Evolutionary conservation across 2,888 invertebrate genomes (phyloP).

Genomic region (Aporophyla lueneburgensis): DNA sequence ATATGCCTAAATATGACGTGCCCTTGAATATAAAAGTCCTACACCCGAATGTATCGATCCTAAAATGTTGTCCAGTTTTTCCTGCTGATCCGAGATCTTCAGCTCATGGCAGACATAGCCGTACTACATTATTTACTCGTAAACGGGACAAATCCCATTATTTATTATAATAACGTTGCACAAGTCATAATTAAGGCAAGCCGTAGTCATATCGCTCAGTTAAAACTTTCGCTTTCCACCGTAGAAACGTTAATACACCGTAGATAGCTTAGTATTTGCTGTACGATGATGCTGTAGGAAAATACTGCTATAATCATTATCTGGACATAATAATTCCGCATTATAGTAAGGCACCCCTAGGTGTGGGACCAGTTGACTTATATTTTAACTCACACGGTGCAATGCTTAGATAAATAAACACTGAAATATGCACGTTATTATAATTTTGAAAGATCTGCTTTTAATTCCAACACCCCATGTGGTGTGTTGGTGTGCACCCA

Average conservation of each 20-base stretch:
- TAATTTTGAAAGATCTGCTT: conserved; percentile 18
- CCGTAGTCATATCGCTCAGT: neutral
- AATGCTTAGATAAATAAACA: neutral
- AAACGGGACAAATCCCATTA: neutral
- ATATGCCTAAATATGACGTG: neutral
- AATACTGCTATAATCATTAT: neutral
- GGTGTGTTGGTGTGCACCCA: neutral
- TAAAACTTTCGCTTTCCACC: neutral
- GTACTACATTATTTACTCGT: neutral
- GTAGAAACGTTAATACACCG: too few species aligned
- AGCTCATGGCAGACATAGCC: neutral
- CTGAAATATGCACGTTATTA: conserved; percentile 13
- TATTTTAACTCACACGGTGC: neutral
- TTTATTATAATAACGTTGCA: neutral
- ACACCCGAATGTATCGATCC: neutral
- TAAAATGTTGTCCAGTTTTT: neutral
- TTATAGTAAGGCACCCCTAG: neutral
- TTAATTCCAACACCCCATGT: conserved; percentile 19
- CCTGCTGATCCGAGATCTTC: neutral
- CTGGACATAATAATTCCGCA: neutral
- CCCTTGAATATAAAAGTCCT: neutral
- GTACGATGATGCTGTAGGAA: neutral
- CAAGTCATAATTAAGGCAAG: neutral
- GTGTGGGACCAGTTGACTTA: neutral
- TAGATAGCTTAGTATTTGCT: neutral